These are phyloP conservation scores for Corythoichthys haematopterus DNA, from an alignment of 2,113 vertebrate genomes.

Conservation along the genomic window DNA sequence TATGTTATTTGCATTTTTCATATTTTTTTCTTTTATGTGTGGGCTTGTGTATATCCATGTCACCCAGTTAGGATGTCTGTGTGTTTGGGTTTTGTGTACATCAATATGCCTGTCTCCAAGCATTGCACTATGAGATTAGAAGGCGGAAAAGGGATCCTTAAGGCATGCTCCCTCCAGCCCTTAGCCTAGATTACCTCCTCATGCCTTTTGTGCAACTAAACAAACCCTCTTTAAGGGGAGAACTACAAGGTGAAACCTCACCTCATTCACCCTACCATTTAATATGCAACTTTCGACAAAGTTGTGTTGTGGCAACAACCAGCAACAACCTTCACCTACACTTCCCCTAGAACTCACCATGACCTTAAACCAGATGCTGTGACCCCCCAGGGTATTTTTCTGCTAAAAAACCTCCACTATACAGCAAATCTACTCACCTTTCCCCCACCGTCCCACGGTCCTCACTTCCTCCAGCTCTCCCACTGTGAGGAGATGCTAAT, in stretches of 20 bases:
- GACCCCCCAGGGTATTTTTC: slow-evolving; percentile 48
- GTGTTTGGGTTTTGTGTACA: slow-evolving; percentile 55
- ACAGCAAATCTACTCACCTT: slow-evolving; percentile 47
- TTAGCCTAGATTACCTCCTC: slow-evolving; percentile 35
- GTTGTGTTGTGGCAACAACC: slow-evolving; percentile 28
- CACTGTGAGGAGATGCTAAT: slow-evolving; percentile 68
- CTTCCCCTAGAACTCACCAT: slow-evolving; percentile 27
- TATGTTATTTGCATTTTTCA: slow-evolving; percentile 60
- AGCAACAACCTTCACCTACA: slow-evolving; percentile 30
- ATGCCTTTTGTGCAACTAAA: slow-evolving; percentile 40
- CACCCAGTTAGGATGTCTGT: slow-evolving; percentile 10
- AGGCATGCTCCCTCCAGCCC: slow-evolving; percentile 16
- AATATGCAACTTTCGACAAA: slow-evolving; percentile 36
- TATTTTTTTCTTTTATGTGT: slow-evolving; percentile 19
- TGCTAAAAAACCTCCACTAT: slow-evolving; percentile 41
- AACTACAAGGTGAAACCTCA: slow-evolving; percentile 34
- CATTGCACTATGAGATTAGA: slow-evolving; percentile 48
- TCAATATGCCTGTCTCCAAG: slow-evolving; percentile 48
- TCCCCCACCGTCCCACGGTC: slow-evolving; percentile 29
- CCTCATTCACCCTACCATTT: slow-evolving; percentile 21
- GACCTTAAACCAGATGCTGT: slow-evolving; percentile 67
- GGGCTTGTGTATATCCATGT: slow-evolving; percentile 6
- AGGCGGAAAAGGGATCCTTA: slow-evolving; percentile 26
- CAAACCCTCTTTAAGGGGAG: slow-evolving; percentile 18
- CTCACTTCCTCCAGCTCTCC: slow-evolving; percentile 67